These are phyloP conservation scores for Scaptomyza flava DNA, from an alignment of 2,888 invertebrate genomes.

Conservation along the genomic window DNA sequence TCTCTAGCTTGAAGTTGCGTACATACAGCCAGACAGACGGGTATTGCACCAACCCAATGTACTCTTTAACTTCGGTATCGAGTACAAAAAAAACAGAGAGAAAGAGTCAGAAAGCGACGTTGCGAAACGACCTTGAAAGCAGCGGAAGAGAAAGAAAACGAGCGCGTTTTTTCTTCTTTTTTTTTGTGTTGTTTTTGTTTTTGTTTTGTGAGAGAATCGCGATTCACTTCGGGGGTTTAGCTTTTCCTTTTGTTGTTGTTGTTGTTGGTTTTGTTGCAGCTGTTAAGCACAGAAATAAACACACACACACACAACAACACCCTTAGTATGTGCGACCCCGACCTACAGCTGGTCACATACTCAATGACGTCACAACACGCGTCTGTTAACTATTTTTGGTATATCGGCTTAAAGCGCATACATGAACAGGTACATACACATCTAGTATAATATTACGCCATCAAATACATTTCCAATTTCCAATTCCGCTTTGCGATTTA, in stretches of 20 bases:
- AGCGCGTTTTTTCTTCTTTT: too few relatives aligned
- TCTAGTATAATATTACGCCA: constrained; percentile 69
- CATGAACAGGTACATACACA: background rate
- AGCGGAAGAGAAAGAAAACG: constrained; percentile 31
- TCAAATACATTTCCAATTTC: constrained; percentile 25
- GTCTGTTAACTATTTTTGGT: constrained; percentile 48
- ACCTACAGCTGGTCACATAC: constrained; percentile 63
- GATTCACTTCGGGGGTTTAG: constrained; percentile 36
- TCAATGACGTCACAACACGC: constrained; percentile 74
- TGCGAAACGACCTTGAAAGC: constrained; percentile 68
- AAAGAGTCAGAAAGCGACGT: constrained; percentile 11
- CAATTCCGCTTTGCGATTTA: constrained; percentile 41
- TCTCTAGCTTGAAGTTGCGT: too few relatives aligned
- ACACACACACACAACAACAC: background rate
- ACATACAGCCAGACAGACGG: too few relatives aligned
- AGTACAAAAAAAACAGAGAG: background rate
- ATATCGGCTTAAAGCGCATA: constrained; percentile 11
- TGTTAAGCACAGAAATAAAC: constrained; percentile 25
- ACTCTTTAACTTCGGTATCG: too few relatives aligned
- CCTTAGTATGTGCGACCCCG: constrained; percentile 53
- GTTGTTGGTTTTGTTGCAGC: constrained; percentile 20
- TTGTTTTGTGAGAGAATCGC: constrained; percentile 52
- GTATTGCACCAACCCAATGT: too few relatives aligned
- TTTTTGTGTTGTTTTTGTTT: constrained; percentile 8
- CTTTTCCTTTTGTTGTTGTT: constrained; percentile 12